Percentiles rank a stretch among this genome's conserved stretches.
These are phyloP conservation scores for Hemitrygon akajei DNA, from an alignment of 2,797 vertebrate species.

Conservation along the genomic window DNA sequence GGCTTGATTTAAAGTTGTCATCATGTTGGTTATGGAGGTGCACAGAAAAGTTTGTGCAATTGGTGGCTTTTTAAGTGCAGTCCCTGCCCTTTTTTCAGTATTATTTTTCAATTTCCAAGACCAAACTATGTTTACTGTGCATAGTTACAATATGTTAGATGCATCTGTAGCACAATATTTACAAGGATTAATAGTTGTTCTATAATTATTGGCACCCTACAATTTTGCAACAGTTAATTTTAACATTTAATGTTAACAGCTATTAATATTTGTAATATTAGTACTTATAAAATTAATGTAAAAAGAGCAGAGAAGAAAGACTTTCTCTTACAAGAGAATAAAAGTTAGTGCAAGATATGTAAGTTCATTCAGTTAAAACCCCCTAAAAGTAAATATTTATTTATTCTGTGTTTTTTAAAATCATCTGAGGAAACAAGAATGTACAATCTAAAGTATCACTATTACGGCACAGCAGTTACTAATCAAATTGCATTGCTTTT, in stretches of 20 bases:
- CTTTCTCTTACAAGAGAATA: neutral
- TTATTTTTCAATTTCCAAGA: no score
- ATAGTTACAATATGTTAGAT: neutral
- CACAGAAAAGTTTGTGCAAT: no score
- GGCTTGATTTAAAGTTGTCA: no score
- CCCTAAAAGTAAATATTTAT: neutral
- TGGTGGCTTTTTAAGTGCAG: no score
- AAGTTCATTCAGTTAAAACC: neutral
- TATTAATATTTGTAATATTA: neutral
- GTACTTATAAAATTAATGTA: neutral
- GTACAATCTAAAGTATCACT: neutral
- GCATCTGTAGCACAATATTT: neutral
- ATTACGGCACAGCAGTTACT: neutral
- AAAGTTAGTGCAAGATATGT: neutral
- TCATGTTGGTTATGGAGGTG: no score
- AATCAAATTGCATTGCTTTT: neutral
- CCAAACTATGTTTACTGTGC: neutral
- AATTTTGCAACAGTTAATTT: neutral
- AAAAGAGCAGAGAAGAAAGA: neutral
- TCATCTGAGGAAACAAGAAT: neutral
- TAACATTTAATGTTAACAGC: neutral
- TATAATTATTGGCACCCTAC: neutral
- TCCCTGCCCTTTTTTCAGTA: no score
- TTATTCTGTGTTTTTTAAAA: neutral
- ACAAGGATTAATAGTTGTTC: neutral